Evolutionary conservation across 2,113 vertebrate species (phyloP).

Genomic region (Origma solitaria): DNA sequence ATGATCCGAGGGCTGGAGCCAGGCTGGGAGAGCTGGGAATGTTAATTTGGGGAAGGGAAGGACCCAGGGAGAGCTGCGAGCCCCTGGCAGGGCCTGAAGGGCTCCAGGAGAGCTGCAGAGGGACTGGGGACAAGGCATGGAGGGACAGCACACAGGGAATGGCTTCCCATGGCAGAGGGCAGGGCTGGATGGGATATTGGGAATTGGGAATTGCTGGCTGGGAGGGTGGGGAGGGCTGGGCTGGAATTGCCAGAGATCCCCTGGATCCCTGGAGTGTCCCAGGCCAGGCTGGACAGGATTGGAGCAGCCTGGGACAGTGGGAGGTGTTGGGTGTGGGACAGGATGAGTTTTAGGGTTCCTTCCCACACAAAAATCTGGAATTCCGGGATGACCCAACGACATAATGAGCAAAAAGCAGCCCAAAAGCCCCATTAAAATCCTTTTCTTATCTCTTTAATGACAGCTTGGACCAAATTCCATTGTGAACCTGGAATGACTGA

Average conservation of each 20-base stretch:
- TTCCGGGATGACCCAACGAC: not conserved
- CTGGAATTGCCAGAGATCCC: not conserved
- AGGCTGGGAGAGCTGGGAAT: not conserved
- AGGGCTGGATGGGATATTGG: not conserved
- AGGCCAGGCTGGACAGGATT: not conserved
- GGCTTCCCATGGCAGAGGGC: not conserved
- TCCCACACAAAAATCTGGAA: not conserved
- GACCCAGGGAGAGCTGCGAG: not conserved
- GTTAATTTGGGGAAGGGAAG: not conserved
- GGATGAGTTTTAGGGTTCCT: not conserved
- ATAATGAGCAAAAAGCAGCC: not conserved
- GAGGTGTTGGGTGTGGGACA: rapidly evolving
- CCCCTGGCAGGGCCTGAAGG: not conserved
- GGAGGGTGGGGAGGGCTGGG: too few relatives aligned
- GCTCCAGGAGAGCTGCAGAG: not conserved
- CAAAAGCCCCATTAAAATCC: not conserved
- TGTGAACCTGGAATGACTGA: not conserved
- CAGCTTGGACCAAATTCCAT: not conserved
- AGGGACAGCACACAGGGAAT: not conserved
- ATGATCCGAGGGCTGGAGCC: not conserved
- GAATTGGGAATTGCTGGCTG: not conserved
- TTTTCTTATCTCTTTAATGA: not conserved
- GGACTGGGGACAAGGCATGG: not conserved
- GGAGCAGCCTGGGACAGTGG: rapidly evolving
- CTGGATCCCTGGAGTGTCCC: not conserved